Conservation (phyloP, 92 coral and sea anemone genomes). For the Parazoanthus atlanticus region DNA sequence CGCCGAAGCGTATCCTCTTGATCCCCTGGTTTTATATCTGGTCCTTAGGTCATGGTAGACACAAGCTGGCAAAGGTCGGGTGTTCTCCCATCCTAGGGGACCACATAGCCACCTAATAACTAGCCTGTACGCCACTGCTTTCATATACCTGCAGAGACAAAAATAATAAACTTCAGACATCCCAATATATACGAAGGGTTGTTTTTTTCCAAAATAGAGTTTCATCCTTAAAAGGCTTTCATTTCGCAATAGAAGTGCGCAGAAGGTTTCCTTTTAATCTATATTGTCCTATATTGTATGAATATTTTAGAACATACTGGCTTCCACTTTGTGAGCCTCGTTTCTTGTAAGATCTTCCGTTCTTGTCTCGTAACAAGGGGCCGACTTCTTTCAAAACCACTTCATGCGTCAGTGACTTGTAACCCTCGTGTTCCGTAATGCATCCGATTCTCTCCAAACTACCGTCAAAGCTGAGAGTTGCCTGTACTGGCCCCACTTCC, state of each 20-base stretch:
- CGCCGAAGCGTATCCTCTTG: background rate
- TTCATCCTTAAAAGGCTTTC: no score
- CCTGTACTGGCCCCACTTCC: background rate
- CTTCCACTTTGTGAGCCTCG: background rate
- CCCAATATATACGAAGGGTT: no score
- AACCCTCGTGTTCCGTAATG: slow-evolving; percentile 4
- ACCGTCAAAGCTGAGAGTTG: background rate
- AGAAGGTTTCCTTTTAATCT: background rate
- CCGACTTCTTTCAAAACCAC: background rate
- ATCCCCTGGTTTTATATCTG: background rate
- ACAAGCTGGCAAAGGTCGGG: background rate
- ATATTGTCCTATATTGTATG: background rate
- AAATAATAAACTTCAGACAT: no score
- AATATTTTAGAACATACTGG: background rate
- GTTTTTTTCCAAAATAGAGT: no score
- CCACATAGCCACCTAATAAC: background rate
- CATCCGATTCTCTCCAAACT: background rate
- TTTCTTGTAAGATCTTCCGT: background rate
- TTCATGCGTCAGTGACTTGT: background rate
- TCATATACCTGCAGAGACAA: background rate
- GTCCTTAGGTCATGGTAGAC: slow-evolving; percentile 10
- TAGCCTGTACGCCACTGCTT: background rate
- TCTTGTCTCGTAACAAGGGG: slow-evolving; percentile 5
- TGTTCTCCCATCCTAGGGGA: background rate
- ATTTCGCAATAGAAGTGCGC: background rate